Base-by-base conservation (phyloP, 2,797 vertebrate genomes). In the Eulemur mongoz region DNA sequence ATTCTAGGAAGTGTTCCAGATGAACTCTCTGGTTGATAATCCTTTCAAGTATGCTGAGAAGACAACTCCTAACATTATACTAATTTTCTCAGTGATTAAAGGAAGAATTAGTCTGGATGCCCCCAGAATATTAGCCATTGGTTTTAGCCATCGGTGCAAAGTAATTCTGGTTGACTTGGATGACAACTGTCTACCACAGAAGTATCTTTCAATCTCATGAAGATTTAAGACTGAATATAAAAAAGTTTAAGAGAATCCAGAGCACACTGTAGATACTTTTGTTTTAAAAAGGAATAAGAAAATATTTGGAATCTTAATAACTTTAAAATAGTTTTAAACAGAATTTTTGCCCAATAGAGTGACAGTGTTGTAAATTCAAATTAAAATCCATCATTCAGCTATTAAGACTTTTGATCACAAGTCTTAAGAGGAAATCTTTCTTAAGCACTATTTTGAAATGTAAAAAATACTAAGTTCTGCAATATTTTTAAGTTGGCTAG, bases 401-500 rank as follows among this genome's bases (percentile, higher is more conserved):
- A 89, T n/a, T 18, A 81, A 93, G 43, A 85, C 8, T 73, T 83
- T 30, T 45, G 32, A 50, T 54, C 61, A 63, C 61, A 65, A 18
- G 32, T 65, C 32, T 45, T 81, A 69, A 54, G 7, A 67, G 86
- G 35, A 91, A 88, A 48, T 63, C 9, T 40, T 78, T 57, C 22
- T 67, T 45, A 89, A 25, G 32, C 17, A 20, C 25, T 90, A 9
- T 52, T 96, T 73, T 65, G 63, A 92, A 92, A 89, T 8, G 4
- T 18, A 45, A 85, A 59, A 88, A 76, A 20, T 72, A 52, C 18
- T 10, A 79, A 70, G 32, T 83, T 91, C 17, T 38, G 76, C 1
- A 67, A 70, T 69, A 20, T 91, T 95, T 94, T 89, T 35, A 67
- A 70, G 25, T 90, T 40, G 59, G 43, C 87, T 95, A 78, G 32